Evolutionary conservation across 2,113 vertebrate species (phyloP), one percentile per base, ranked within the genome.

Genomic region (Alethe castanea): DNA sequence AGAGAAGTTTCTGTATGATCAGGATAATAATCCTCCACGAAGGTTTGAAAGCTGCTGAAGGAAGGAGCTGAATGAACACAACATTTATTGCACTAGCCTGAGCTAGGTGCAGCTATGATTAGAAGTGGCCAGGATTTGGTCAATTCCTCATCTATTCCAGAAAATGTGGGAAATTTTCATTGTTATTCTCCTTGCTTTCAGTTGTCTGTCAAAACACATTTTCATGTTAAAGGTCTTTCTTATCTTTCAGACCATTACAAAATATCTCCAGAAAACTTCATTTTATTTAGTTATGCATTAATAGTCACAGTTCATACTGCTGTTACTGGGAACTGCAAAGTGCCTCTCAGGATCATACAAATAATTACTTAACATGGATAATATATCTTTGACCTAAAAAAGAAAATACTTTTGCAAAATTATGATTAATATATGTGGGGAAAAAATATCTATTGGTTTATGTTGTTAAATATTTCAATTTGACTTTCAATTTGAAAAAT

Each of bases 141-240:
- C 65, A 70, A 26, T 80, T 38, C 59, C 22, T 60, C 9, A 1
- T 53, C 33, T 79, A 35, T 57, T 72, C 50, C 69, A 91, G 80
- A 48, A 88, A 86, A 72, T 81, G 29, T 82, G 31, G 66, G 69
- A 65, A 48, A 31, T 65, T 83, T 48, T 40, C 8, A 5, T 72
- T 86, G 19, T 45, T 40, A 61, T 38, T 31, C 14, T 64, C 25
- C 47, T 73, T 85, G 26, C 64, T 80, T 88, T 70, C 53, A 15
- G 1, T 64, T 91, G n/a, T 35, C 73, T 91, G 56, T 67, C 67
- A 56, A 79, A 81, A 61, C 77, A 92, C 9, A 26, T 81, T 86
- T 92, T 69, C 33, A 38, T 85, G 67, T 60, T 66, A 94, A 96
- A 96, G 70, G 82, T 94, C 90, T 90, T 89, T 42, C 67, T 88